Evolutionary conservation across 2,113 vertebrate species (phyloP), one percentile per base, ranked within the genome.

Genomic region (Aegithalos caudatus): DNA sequence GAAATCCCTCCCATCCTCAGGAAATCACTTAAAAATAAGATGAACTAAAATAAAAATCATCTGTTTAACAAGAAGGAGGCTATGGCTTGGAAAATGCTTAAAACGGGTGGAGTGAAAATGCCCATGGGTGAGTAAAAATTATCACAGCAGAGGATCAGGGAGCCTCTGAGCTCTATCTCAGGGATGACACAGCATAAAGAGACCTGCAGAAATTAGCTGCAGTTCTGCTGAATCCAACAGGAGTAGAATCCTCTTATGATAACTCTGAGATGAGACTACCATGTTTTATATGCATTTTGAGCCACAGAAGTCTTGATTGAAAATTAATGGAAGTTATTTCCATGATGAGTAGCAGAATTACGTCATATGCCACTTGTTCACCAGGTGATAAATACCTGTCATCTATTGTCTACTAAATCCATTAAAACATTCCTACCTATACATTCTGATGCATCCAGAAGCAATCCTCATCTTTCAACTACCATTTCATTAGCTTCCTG

Each of bases 21-120:
- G 83, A 97, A 93, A 96, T 73, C 50, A 65, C 83, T 92, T 94
- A 76, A 94, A 95, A 93, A 91, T 78, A 73, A 94, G 89, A 84
- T 4, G 14, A 94, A 84, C 10, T 67, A 81, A 92, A 73, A 66
- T 70, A 40, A 90, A 90, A 86, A 86, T 88, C 4, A 91, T 94
- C 93, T 96, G 81, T 74, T 95, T 76, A 53, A 96, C 81, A 60
- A 94, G 48, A 47, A 94, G 50, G 14, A 69, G 83, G 64, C 40
- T 92, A 86, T 84, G 45, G 84, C 53, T 95, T 86, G 81, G 88
- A 95, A 92, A 95, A 91, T 69, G 56, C 71, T 84, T 35, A 28
- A 80, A 93, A 90, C 25, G 33, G 67, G 65, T 79, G 40, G 78
- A 88, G 48, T 47, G 95, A 93, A 95, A 95, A 79, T 87, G 93